phyloP scores from a whole-genome alignment of 2,888 invertebrate species.

The Pterobdella sp. region DNA sequence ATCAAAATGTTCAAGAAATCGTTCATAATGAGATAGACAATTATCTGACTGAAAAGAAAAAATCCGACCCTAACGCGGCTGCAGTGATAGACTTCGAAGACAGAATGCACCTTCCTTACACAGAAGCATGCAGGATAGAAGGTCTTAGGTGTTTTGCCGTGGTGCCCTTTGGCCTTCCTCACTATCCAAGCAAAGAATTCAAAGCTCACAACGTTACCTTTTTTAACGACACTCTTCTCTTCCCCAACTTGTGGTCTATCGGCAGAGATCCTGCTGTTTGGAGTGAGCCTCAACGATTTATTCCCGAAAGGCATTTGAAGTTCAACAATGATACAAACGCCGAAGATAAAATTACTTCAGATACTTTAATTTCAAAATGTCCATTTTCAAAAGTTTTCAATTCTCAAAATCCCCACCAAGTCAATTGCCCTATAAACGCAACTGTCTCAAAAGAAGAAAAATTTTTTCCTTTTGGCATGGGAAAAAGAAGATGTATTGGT shows the following conservation, averaged over 20 bases:
- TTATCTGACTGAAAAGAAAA: constrained; percentile 26
- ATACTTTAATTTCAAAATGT: too few relatives aligned
- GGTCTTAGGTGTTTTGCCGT: constrained; percentile 42
- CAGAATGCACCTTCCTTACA: constrained; percentile 40
- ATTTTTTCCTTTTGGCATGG: constrained; percentile 44
- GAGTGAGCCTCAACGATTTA: constrained; percentile 40
- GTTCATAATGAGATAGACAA: constrained; percentile 42
- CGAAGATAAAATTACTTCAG: background rate
- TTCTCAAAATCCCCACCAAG: background rate
- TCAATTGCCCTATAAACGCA: background rate
- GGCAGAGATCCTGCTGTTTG: constrained; percentile 40
- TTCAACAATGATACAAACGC: constrained; percentile 28
- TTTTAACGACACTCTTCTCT: constrained; percentile 42
- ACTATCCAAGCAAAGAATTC: constrained; percentile 40
- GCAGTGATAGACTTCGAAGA: constrained; percentile 38
- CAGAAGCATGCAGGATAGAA: constrained; percentile 43
- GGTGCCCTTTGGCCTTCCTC: constrained; percentile 46
- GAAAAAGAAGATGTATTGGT: constrained; percentile 44
- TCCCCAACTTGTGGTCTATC: constrained; percentile 45
- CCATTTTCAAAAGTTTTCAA: too few relatives aligned
- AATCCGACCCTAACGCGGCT: background rate
- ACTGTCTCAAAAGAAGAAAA: constrained; percentile 34
- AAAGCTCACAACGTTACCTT: constrained; percentile 38
- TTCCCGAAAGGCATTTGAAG: constrained; percentile 23
- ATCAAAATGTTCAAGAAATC: constrained; percentile 42